Conservation (phyloP, 2,888 invertebrate species). For the Dinocampus coccinellae region DNA sequence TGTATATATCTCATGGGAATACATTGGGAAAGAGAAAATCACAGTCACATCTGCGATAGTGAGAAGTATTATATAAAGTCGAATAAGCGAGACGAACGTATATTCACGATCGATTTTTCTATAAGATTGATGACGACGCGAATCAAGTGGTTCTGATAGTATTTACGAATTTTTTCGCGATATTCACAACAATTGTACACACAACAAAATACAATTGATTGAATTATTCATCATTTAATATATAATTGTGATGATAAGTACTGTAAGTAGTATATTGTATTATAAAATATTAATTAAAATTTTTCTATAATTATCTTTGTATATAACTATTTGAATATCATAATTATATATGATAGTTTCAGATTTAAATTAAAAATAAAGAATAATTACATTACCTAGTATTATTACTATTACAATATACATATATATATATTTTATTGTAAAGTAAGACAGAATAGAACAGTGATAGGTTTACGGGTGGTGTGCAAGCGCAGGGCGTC, state of each 20-base stretch:
- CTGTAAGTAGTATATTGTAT: too few species aligned
- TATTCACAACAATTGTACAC: constrained; percentile 17
- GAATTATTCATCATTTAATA: neutral
- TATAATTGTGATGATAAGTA: too few species aligned
- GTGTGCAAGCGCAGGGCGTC: neutral
- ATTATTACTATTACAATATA: neutral
- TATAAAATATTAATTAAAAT: too few species aligned
- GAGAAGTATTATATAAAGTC: constrained; percentile 54
- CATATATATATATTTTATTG: neutral
- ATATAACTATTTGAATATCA: too few species aligned
- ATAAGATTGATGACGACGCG: constrained; percentile 66
- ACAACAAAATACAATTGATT: too few species aligned
- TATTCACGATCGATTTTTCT: constrained; percentile 53
- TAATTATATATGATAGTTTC: too few species aligned
- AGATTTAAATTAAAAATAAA: too few species aligned
- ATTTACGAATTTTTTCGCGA: constrained; percentile 11
- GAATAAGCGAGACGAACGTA: constrained; percentile 3
- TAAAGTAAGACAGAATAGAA: neutral
- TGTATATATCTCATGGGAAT: constrained; percentile 61
- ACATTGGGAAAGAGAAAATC: constrained; percentile 62
- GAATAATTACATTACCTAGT: neutral
- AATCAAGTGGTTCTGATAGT: constrained; percentile 26
- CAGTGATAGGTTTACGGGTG: neutral
- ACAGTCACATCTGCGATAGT: constrained; percentile 68
- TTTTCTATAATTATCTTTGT: too few species aligned